These are phyloP conservation scores for Takifugu rubripes DNA, from an alignment of 2,797 vertebrate genomes.

Conservation along the genomic window DNA sequence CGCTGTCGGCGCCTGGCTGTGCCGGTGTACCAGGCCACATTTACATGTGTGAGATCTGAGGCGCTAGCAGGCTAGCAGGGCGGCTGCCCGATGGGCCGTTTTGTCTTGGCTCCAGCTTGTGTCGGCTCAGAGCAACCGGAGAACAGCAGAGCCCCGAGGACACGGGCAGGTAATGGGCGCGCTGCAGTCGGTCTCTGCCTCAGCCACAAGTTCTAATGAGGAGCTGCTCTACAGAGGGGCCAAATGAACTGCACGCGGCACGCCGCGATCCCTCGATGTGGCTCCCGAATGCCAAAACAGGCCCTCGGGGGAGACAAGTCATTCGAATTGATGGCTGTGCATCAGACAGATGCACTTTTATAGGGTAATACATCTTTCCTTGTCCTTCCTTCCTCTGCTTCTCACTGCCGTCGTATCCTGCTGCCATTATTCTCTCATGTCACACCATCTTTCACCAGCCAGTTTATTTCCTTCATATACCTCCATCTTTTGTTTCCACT, in stretches of 20 bases:
- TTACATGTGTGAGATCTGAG: conserved; percentile 18
- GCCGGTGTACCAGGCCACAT: conserved; percentile 25
- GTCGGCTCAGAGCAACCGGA: conserved; percentile 43
- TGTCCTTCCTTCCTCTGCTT: conserved; percentile 51
- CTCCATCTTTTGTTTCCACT: conserved; percentile 28
- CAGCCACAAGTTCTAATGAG: conserved; percentile 76
- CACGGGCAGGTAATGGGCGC: conserved; percentile 66
- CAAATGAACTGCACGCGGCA: conserved; percentile 76
- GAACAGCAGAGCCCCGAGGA: conserved; percentile 60
- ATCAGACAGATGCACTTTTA: conserved; percentile 83
- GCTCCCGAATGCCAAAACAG: conserved; percentile 84
- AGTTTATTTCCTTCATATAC: conserved; percentile 22
- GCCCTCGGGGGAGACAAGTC: conserved; percentile 80
- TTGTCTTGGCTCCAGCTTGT: conserved; percentile 45
- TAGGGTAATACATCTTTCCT: conserved; percentile 75
- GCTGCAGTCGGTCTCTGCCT: conserved; percentile 51
- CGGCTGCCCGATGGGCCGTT: conserved; percentile 36
- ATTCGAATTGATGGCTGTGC: conserved; percentile 83
- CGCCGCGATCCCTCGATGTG: conserved; percentile 71
- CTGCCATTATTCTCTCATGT: conserved; percentile 46
- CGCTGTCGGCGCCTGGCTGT: conserved; percentile 17
- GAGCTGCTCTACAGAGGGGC: conserved; percentile 58
- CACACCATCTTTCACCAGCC: conserved; percentile 42
- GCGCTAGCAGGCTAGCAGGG: conserved; percentile 28
- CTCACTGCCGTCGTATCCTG: conserved; percentile 43